A percentile compares a stretch with the other conserved stretches of the same genome.
These are phyloP conservation scores for Leptopterna dolabrata DNA, from an alignment of 2,888 invertebrate genomes.

Conservation along the genomic window DNA sequence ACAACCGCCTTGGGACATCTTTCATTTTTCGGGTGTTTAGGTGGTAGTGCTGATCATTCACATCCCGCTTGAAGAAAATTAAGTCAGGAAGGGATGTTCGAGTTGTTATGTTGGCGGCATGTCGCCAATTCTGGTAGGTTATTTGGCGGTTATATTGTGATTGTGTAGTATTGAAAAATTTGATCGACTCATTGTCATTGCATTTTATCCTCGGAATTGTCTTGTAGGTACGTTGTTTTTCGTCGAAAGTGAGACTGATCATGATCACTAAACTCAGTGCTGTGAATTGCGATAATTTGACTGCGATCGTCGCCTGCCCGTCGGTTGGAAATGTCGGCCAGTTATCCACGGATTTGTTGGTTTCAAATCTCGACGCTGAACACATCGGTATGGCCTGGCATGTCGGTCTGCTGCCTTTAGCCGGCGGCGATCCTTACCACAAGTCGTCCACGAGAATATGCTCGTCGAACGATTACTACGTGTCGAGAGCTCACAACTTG, in stretches of 20 bases:
- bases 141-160: not conserved
- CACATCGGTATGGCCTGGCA: slow-evolving; percentile 80
- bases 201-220: too few species aligned
- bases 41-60: too few species aligned
- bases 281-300: slow-evolving; percentile 24
- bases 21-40: not conserved
- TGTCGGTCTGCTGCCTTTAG: slow-evolving; percentile 79
- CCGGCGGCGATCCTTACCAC: slow-evolving; percentile 84
- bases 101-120: not conserved
- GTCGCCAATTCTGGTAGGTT: not conserved
- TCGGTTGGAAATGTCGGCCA: slow-evolving; percentile 95
- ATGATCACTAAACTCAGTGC: slow-evolving; percentile 32
- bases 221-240: not conserved
- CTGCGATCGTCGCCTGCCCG: slow-evolving; percentile 56
- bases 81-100: not conserved
- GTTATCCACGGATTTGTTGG: slow-evolving; percentile 83
- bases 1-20: not conserved
- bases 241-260: not conserved
- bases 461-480: slow-evolving; percentile 59
- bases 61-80: too few species aligned
- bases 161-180: slow-evolving; percentile 2
- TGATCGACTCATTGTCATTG: not conserved
- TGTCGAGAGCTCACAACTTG: slow-evolving; percentile 46
- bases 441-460: slow-evolving; percentile 55
- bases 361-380: slow-evolving; percentile 77